phyloP scores from a whole-genome alignment of 2,888 invertebrate genomes.

The Cordilura impudica region DNA sequence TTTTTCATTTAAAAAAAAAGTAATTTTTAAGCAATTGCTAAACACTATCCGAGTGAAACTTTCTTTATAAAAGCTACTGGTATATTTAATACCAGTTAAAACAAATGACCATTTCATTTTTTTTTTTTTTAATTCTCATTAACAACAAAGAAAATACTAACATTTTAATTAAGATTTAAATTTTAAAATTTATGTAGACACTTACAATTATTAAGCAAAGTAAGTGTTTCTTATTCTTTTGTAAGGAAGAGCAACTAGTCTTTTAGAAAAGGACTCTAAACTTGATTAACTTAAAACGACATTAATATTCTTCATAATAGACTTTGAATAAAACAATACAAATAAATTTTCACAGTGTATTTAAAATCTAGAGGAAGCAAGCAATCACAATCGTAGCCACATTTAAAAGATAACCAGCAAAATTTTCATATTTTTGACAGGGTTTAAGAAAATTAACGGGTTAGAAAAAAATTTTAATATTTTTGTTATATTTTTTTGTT shows the following conservation, averaged over 20 bases:
- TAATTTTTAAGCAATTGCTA: constrained; percentile 40
- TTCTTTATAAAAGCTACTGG: constrained; percentile 29
- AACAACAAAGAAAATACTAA: background rate
- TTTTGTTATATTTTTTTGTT: no score
- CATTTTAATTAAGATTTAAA: constrained; percentile 29
- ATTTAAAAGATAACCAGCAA: no score
- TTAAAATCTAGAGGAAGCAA: background rate
- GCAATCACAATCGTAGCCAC: no score
- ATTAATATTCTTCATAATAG: constrained; percentile 18
- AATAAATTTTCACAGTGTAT: constrained; percentile 39
- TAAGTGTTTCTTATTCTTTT: constrained; percentile 7
- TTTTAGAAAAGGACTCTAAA: constrained; percentile 78
- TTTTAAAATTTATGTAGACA: background rate
- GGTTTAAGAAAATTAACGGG: no score
- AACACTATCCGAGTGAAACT: constrained; percentile 18
- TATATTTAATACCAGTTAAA: constrained; percentile 28
- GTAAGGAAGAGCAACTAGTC: constrained; percentile 68
- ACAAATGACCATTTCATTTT: background rate
- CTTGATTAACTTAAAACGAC: constrained; percentile 64
- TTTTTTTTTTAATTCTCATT: background rate
- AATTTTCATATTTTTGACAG: no score
- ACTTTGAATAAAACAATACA: constrained; percentile 26
- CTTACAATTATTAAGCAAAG: background rate
- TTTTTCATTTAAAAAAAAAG: constrained; percentile 15
- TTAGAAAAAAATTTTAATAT: no score